Base-by-base conservation (phyloP, 2,113 vertebrate genomes). In the Sinocyclocheilus rhinocerous region DNA sequence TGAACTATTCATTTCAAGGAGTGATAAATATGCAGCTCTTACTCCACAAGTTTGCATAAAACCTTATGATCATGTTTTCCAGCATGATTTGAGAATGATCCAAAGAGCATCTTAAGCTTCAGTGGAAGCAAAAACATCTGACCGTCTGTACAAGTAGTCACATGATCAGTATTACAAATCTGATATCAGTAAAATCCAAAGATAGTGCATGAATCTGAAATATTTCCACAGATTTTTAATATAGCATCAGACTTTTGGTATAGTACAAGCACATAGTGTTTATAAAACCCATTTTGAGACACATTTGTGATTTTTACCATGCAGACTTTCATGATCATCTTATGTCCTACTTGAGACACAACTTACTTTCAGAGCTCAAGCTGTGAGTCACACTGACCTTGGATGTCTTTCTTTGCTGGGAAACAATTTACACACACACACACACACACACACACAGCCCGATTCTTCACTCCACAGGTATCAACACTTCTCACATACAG, bases 401-500 rank as follows among this genome's bases (percentile, higher is more conserved):
- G 45, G 80, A 29, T 50, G 42, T 33, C 63, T 82, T 82, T 48
- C n/a, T 52, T 45, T 82, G 10, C 80, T 82, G 4, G 16, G 18
- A 82, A 45, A 50, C 79, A 42, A 9, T 65, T 11, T 1, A 24
- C n/a, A 24, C n/a, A 26, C 4, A 33, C 13, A 20, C 24, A 20
- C 15, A 57, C n/a, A 24, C n/a, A 24, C n/a, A 26, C 4, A 33
- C 13, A 20, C 24, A 20, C 15, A 57, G 57, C 77, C 11, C 0
- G 13, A 61, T 81, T 65, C n/a, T 65, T 81, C 59, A 48, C 39
- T 81, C 36, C 79, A 81, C 59, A 81, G 79, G 79, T 65, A 65
- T 77, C 39, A 65, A 48, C 78, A 45, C 4, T 45, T 52, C 15
- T 42, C 82, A 73, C 18, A 57, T 39, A 55, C 72, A 61, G 26